Evolutionary conservation across 2,888 invertebrate genomes (phyloP).

Genomic region (Parnassius mnemosyne): DNA sequence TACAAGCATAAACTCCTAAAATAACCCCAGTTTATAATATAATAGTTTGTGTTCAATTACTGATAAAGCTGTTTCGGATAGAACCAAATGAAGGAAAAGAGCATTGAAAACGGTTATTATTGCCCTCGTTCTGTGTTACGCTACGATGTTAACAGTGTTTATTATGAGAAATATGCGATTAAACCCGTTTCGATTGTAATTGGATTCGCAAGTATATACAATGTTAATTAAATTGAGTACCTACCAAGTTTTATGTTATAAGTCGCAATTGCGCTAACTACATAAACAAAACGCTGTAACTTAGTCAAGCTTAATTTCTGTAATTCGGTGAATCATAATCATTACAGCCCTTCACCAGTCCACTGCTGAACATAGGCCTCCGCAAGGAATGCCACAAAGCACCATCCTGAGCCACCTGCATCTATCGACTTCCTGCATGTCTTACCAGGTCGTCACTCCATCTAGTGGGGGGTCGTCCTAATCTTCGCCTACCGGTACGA

Average conservation of each 20-base stretch:
- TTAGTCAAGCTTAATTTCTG: too few species aligned
- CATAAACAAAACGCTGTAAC: constrained; percentile 9
- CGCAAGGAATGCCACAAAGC: too few species aligned
- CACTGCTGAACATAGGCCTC: too few species aligned
- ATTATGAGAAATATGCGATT: constrained; percentile 37
- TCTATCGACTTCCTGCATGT: too few species aligned
- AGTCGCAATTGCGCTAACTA: constrained; percentile 12
- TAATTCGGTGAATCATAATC: too few species aligned
- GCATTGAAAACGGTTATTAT: constrained; percentile 51
- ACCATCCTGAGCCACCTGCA: too few species aligned
- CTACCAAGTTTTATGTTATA: constrained; percentile 25
- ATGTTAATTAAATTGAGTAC: constrained; percentile 31
- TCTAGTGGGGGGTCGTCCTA: too few species aligned
- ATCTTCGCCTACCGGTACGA: too few species aligned
- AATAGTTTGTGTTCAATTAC: constrained; percentile 64
- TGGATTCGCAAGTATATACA: constrained; percentile 29
- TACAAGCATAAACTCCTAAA: constrained; percentile 32
- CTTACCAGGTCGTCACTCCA: too few species aligned
- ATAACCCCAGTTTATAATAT: constrained; percentile 58
- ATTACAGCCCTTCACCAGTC: too few species aligned
- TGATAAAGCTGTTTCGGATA: constrained; percentile 58
- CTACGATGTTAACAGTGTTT: constrained; percentile 37
- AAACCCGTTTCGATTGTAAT: constrained; percentile 35
- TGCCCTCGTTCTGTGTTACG: constrained; percentile 36
- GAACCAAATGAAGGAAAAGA: constrained; percentile 51